phyloP scores from a whole-genome alignment of 2,888 invertebrate genomes.

The Adela reaumurella region DNA sequence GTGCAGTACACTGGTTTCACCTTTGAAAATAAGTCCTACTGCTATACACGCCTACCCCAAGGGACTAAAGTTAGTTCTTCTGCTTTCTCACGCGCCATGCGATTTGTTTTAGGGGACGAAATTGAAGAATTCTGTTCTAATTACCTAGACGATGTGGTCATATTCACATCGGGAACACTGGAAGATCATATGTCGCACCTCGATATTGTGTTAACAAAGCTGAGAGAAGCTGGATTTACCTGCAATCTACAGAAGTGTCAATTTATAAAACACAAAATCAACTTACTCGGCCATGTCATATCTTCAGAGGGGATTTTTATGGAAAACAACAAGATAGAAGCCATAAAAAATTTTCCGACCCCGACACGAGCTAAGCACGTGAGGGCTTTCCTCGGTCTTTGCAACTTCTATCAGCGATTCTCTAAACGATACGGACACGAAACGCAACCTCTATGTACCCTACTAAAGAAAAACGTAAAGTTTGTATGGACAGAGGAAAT shows the following conservation, averaged over 20 bases:
- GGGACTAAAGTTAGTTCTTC: constrained; percentile 9
- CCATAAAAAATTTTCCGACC: constrained; percentile 15
- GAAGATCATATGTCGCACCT: constrained; percentile 7
- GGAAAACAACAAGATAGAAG: constrained; percentile 11
- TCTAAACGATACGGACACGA: too few species aligned
- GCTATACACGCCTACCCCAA: constrained; percentile 7
- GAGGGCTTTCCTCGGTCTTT: too few species aligned
- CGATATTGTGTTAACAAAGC: constrained; percentile 2
- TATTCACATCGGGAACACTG: constrained; percentile 5
- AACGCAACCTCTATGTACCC: too few species aligned
- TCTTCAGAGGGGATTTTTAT: constrained; percentile 2
- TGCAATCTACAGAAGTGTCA: constrained; percentile 8
- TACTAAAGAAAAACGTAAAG: too few species aligned
- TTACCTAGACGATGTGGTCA: constrained; percentile 9
- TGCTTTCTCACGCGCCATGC: constrained; percentile 8
- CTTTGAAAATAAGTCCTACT: constrained; percentile 8
- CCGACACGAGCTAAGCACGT: too few species aligned
- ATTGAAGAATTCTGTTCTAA: constrained; percentile 8
- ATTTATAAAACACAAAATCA: constrained; percentile 5
- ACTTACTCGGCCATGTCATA: constrained; percentile 8
- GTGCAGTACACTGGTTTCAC: constrained; percentile 9
- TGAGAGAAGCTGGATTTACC: constrained; percentile 5
- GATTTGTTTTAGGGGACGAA: constrained; percentile 6
- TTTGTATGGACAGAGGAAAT: too few species aligned
- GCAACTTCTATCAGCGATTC: too few species aligned